Percentiles rank a stretch among this genome's conserved stretches.
Evolutionary conservation across 2,113 vertebrate species (phyloP).

Genomic region (Mormyrus lacerda): DNA sequence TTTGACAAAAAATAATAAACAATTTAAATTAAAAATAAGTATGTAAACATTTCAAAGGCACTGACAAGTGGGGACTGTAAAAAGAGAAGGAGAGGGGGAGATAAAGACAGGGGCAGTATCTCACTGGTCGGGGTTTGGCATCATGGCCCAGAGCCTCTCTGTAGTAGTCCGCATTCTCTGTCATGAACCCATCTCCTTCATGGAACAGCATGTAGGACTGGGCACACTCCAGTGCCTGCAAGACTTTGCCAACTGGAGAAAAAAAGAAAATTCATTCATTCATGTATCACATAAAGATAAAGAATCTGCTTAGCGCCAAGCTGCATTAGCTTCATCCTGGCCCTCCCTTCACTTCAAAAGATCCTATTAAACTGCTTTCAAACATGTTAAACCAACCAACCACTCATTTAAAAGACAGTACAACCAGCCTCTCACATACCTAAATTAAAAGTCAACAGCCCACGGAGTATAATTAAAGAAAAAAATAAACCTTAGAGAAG

Average conservation of each 20-base stretch:
- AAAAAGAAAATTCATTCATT: too few relatives aligned
- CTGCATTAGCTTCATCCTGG: neutral
- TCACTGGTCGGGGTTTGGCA: slow-evolving; percentile 52
- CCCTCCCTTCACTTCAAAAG: neutral
- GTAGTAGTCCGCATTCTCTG: slow-evolving; percentile 75
- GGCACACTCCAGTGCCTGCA: slow-evolving; percentile 75
- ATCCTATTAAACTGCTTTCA: neutral
- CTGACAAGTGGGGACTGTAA: neutral
- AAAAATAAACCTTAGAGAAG: neutral
- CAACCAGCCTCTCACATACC: neutral
- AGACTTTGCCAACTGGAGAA: slow-evolving; percentile 60
- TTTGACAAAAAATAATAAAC: too few relatives aligned
- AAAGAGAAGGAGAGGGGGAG: neutral
- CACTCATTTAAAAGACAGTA: neutral
- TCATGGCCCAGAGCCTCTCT: slow-evolving; percentile 61
- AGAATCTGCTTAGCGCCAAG: neutral
- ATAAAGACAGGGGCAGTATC: neutral
- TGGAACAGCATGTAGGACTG: slow-evolving; percentile 84
- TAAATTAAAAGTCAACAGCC: neutral
- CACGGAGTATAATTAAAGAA: neutral
- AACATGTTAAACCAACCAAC: neutral
- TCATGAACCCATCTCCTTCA: slow-evolving; percentile 73
- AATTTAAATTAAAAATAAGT: too few relatives aligned
- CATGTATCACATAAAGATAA: neutral
- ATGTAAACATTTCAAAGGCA: too few relatives aligned